Evolutionary conservation across 2,888 invertebrate species (phyloP), one percentile per base, ranked within the genome.

Genomic region (Chironomus riparius): DNA sequence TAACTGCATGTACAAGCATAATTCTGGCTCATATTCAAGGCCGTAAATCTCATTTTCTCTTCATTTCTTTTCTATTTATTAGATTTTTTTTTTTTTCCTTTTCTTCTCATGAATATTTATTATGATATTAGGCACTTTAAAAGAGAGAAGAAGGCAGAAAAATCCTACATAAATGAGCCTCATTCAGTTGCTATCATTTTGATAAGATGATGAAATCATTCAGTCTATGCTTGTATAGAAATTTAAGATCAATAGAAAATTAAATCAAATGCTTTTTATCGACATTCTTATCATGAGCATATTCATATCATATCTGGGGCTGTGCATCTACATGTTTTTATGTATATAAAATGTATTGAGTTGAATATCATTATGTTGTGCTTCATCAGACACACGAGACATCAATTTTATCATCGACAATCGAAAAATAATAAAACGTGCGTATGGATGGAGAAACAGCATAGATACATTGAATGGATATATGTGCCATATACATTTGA

Each of bases 31-130:
- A 38, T 38, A 38, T 28, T 24, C 72, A 72, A 72, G 72, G 72
- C 47, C 62, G 38, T 62, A 72, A 72, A 62, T 61, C 72, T 72
- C 56, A 56, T 56, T 56, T 56, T 56, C n/a, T 18, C 56, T 18
- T 18, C 56, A 56, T 56, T 38, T 38, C 38, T 38, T 38, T 38
- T 38, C 38, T 38, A 38, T 38, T 38, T 38, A 38, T 38, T 38
- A 38, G 38, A 38, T 38, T 38, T 38, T 28, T 28, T 28, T n/a
- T n/a, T n/a, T n/a, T n/a, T 38, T 38, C 38, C 38, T 38, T 38
- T 38, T 38, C 18, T 56, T 56, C 56, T 56, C 18, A 56, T 56
- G 56, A 56, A 56, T 56, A 56, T 56, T 56, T 56, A 56, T 56
- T 56, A 15, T 7, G 15, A 56, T 38, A 38, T 38, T 38, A 38